Evolutionary conservation across 2,113 vertebrate species (phyloP), one percentile per base, ranked within the genome.

Genomic region (Cololabis saira): DNA sequence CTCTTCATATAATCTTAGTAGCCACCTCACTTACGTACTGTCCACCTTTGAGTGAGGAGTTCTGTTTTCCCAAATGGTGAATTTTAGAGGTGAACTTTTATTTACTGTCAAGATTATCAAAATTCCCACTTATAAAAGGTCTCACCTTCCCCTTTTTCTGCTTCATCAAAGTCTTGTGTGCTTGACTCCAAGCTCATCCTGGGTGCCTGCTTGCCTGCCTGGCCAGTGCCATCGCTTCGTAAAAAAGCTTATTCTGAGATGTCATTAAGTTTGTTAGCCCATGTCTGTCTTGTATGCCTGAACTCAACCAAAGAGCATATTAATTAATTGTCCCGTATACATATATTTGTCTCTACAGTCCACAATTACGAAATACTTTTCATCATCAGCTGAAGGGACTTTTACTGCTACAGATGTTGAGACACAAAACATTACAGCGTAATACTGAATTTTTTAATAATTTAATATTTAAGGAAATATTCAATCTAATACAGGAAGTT

Each of bases 231-330:
- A 45, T 77, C 61, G 65, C 58, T 67, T 80, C 40, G 55, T 19
- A 12, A 18, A 14, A n/a, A 76, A 57, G 53, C 65, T 61, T 71
- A 57, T 44, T 76, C 49, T 71, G 52, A 75, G 56, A 63, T 60
- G 51, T 50, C 14, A 14, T 43, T 42, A 37, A 57, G 63, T 21
- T 61, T 64, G 56, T 61, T 63, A 75, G 65, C 51, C 53, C 16
- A 43, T 57, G 55, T 74, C 59, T 13, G 49, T 65, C 51, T 13
- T 77, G 61, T 77, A 22, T 30, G 74, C 72, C 67, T 71, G 69
- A 88, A 82, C 73, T 79, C 75, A 84, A 77, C 87, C 87, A 90
- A 90, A 90, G 87, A 88, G 79, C 81, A 70, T 69, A 71, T 47
- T 19, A 41, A 69, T 78, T 30, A 69, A n/a, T n/a, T n/a, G 76